Conservation (phyloP, 2,113 vertebrate species). For the Xiphophorus hellerii region DNA sequence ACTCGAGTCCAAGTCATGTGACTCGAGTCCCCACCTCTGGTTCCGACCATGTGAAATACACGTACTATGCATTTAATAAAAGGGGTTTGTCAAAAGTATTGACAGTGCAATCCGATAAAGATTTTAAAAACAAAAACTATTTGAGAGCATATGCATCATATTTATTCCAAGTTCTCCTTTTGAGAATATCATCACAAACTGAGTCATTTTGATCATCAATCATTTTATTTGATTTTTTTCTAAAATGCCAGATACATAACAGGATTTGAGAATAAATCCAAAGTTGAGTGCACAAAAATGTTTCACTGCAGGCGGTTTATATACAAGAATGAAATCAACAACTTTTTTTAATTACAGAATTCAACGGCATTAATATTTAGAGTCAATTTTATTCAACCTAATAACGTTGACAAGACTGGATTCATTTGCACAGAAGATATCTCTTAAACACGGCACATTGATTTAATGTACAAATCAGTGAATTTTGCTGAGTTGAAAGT, state of each 20-base stretch:
- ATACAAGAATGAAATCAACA: slow-evolving; percentile 78
- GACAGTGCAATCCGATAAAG: too few species aligned
- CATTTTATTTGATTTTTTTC: slow-evolving; percentile 80
- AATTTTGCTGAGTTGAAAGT: slow-evolving; percentile 65
- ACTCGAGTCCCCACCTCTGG: too few species aligned
- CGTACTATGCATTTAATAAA: too few species aligned
- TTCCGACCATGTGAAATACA: too few species aligned
- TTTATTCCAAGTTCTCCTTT: not conserved
- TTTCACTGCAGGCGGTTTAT: slow-evolving; percentile 83
- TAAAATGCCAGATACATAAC: slow-evolving; percentile 85
- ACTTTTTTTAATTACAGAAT: slow-evolving; percentile 59
- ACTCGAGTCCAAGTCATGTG: too few species aligned
- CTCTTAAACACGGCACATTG: slow-evolving; percentile 55
- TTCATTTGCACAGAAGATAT: slow-evolving; percentile 48
- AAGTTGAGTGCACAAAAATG: slow-evolving; percentile 84
- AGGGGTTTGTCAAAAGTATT: too few species aligned
- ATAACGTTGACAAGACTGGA: slow-evolving; percentile 59
- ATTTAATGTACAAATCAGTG: slow-evolving; percentile 62
- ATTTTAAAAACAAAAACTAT: not conserved
- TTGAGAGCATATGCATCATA: not conserved
- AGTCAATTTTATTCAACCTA: slow-evolving; percentile 57
- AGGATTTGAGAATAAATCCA: slow-evolving; percentile 88
- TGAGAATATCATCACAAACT: slow-evolving; percentile 10
- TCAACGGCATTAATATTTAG: slow-evolving; percentile 69
- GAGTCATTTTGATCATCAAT: slow-evolving; percentile 70